A percentile compares a stretch with the other conserved stretches of the same genome.
phyloP scores from a whole-genome alignment of 1,140 invertebrate species.

The Leguminivora glycinivorella region DNA sequence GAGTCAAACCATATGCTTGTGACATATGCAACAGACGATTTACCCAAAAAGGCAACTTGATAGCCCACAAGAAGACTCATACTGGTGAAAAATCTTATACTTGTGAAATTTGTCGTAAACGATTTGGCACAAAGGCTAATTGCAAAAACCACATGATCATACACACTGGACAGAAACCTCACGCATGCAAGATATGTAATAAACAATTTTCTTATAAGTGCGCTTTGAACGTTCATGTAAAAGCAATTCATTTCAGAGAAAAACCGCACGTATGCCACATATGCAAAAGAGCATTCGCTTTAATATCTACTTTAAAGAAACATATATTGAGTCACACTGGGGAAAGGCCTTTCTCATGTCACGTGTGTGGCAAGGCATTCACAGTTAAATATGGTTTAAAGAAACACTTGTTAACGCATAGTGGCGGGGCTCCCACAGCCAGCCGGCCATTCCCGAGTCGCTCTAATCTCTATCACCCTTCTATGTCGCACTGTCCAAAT shows the following conservation, averaged over 20 bases:
- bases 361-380: conserved; percentile 6
- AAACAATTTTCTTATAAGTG: conserved; percentile 5
- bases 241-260: conserved; percentile 10
- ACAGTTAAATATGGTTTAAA: conserved; percentile 2
- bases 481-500: not conserved
- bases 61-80: not conserved
- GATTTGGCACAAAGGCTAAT: not conserved
- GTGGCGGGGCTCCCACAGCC: not conserved
- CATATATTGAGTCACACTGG: conserved; percentile 3
- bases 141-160: conserved; percentile 7
- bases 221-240: not conserved
- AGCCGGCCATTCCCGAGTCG: not conserved
- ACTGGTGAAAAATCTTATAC: not conserved
- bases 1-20: conserved; percentile 1
- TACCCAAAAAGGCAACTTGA: conserved; percentile 1
- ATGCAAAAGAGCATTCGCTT: conserved; percentile 5
- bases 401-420: not conserved
- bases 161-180: not conserved
- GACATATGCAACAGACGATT: conserved; percentile 2
- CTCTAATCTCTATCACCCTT: not conserved
- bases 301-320: conserved; percentile 4
- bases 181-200: conserved; percentile 9
- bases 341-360: conserved; percentile 2
- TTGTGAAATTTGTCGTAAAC: not conserved
- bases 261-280: not conserved